A percentile compares a stretch with the other conserved stretches of the same genome.
Evolutionary conservation across 2,797 vertebrate genomes (phyloP).

Genomic region (Natrix natrix): DNA sequence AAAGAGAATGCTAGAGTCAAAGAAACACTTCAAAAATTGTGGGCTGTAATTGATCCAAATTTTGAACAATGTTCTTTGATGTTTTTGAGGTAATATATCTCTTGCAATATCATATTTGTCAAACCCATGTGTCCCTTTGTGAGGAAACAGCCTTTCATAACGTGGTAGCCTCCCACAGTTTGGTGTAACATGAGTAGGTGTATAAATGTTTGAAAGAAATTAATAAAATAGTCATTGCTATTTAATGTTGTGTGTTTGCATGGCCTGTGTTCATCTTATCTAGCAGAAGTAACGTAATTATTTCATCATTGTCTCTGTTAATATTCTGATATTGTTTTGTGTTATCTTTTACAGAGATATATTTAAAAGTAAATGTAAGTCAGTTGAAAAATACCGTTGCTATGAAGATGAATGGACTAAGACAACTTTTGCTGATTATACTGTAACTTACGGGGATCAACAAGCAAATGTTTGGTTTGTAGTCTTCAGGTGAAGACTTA

Average conservation of each 20-base stretch:
- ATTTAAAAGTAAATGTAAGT: constrained; percentile 74
- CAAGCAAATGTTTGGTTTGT: constrained; percentile 80
- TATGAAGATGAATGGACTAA: constrained; percentile 82
- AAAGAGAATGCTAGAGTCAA: constrained; percentile 75
- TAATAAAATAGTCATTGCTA: neutral
- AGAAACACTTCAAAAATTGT: constrained; percentile 78
- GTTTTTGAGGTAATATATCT: constrained; percentile 82
- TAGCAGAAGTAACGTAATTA: neutral
- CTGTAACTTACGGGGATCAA: constrained; percentile 73
- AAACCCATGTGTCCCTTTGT: neutral
- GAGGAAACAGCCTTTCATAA: neutral
- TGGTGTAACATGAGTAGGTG: neutral
- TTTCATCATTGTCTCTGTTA: neutral
- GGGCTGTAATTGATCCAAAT: constrained; percentile 76
- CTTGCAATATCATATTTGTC: neutral
- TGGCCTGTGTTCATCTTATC: neutral
- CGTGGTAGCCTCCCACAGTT: neutral
- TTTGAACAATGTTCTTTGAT: constrained; percentile 74
- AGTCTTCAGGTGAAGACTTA: constrained; percentile 82
- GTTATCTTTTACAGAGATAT: constrained; percentile 74
- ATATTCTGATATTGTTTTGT: neutral
- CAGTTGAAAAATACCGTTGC: constrained; percentile 77
- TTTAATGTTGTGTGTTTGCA: neutral
- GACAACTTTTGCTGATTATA: constrained; percentile 79
- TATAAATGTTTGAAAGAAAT: neutral